Evolutionary conservation across 2,888 invertebrate genomes (phyloP), one percentile per base, ranked within the genome.

Genomic region (Stenodera caucasica): DNA sequence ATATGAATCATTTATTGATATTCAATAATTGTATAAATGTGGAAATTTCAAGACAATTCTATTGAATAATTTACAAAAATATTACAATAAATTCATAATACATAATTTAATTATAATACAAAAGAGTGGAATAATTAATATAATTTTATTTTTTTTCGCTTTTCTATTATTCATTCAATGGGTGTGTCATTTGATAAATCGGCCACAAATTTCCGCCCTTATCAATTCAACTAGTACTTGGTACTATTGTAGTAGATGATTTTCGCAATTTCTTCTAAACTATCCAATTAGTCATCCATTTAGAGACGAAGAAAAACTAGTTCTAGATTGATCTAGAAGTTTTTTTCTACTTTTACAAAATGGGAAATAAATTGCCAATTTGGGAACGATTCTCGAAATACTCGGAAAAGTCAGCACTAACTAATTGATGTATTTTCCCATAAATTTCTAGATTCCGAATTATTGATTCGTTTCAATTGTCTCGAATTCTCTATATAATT

Each of bases 151-250:
- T 26, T 5, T 6, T 26, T 26, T 3, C 26, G 26, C n/a, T n/a
- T n/a, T n/a, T n/a, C 7, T 26, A 26, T 5, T 26, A 26, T 26
- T 26, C 26, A 26, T 26, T 26, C 26, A 26, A 21, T 12, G 32
- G 45, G 45, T 45, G 45, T 45, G 45, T 45, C 45, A 45, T 45
- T 21, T 45, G 45, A 45, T 45, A 45, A 45, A 21, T 45, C 45
- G 11, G 21, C 45, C 45, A 21, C 45, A 21, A 45, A 45, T 45
- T 45, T 45, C 45, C 45, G 18, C 1, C 15, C 18, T 18, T 45
- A 35, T 35, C 35, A 35, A 2, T 45, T 15, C 21, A 11, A 11
- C 8, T 11, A 21, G n/a, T 45, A 12, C 15, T 45, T 18, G 45
- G 18, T 21, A 21, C 21, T 45, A 45, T 21, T 32, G 11, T 32